phyloP scores from a whole-genome alignment of 2,113 vertebrate species.

The Lota lota region DNA sequence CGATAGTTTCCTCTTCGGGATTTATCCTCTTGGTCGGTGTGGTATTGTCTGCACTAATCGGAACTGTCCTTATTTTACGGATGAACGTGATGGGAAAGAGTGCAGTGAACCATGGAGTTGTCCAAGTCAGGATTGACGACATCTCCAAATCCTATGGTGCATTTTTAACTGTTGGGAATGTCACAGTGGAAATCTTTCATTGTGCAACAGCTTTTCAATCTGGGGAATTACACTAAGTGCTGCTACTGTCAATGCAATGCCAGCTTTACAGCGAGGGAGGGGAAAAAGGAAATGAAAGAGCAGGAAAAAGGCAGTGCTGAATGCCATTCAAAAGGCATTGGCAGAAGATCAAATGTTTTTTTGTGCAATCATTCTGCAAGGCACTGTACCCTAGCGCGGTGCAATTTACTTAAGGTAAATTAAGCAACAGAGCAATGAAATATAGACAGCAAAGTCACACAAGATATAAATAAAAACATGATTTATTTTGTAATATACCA shows the following conservation, averaged over 20 bases:
- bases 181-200: conserved; percentile 73
- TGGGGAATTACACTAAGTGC: conserved; percentile 82
- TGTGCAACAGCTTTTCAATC: conserved; percentile 79
- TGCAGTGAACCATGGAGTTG: conserved; percentile 29
- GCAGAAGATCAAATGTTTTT: conserved; percentile 50
- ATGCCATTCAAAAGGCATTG: conserved; percentile 61
- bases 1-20: conserved; percentile 11
- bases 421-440: conserved; percentile 48
- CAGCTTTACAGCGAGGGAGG: conserved; percentile 68
- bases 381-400: conserved; percentile 36
- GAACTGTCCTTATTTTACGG: conserved; percentile 35
- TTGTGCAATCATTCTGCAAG: conserved; percentile 53
- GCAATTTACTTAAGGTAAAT: conserved; percentile 62
- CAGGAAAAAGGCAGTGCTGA: conserved; percentile 51
- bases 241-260: conserved; percentile 80
- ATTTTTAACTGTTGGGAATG: conserved; percentile 24
- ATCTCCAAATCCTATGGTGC: conserved; percentile 39
- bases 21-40: conserved; percentile 16
- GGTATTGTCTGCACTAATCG: conserved; percentile 32
- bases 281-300: conserved; percentile 74
- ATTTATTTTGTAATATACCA: conserved; percentile 34
- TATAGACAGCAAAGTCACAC: conserved; percentile 48
- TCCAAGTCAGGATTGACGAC: conserved; percentile 34
- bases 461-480: conserved; percentile 32
- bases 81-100: conserved; percentile 30